Evolutionary conservation across 2,888 invertebrate species (phyloP), one percentile per base, ranked within the genome.

Genomic region (Prosopocoilus inquinatus): DNA sequence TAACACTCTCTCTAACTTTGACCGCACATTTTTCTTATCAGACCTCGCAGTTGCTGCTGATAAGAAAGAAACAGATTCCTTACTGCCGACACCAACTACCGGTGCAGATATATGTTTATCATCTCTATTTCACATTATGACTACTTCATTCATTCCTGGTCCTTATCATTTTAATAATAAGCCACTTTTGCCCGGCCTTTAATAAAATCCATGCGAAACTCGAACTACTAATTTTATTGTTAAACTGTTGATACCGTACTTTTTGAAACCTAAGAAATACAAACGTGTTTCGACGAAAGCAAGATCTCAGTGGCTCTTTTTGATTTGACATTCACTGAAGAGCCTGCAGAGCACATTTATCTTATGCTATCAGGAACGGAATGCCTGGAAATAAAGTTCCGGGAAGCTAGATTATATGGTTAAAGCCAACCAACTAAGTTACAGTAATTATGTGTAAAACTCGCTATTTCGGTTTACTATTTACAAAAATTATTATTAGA

Each of bases 301-400:
- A 12, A 43, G 43, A 20, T 16, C 15, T n/a, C 43, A 43, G 9
- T 20, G 33, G 15, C 38, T 33, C 39, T 35, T 34, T 53, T 53
- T 49, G 13, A 35, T 34, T 44, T 56, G 44, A 16, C 43, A 47
- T 34, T 51, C 47, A 50, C 43, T 55, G 55, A 55, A 55, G 55
- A 55, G 46, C 44, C 50, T 39, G 55, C 50, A 55, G 55, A 59
- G 60, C 57, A 58, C 58, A 58, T 60, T 63, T 63, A 61, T 60
- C 61, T 63, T 36, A 13, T 53, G 58, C 50, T 62, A 61, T 62
- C 62, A 56, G 35, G 53, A 58, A 41, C 58, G 58, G 60, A 60
- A 58, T 56, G 50, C 58, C 55, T 63, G 64, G 64, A 64, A 64
- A 58, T 61, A 58, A 57, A 60, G 63, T 64, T 65, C 65, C 65